Conservation (phyloP, 2,888 invertebrate species). For the Petrophora chlorosata region DNA sequence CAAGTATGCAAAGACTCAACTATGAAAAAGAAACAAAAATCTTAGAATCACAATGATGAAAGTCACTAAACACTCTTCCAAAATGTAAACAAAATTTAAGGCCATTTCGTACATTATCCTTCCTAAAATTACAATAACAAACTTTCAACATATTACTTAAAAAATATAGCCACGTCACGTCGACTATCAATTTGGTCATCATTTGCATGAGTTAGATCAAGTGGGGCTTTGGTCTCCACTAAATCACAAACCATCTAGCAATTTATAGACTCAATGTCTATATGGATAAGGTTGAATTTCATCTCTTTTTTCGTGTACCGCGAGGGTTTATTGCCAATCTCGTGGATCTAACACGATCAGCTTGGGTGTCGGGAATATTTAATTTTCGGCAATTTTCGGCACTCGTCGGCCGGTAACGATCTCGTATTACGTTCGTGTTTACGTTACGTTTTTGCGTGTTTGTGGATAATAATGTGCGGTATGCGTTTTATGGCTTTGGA, state of each 20-base stretch:
- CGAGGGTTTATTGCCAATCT: constrained; percentile 76
- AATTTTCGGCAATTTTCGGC: constrained; percentile 69
- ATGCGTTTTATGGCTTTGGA: too few relatives aligned
- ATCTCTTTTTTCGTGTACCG: constrained; percentile 32
- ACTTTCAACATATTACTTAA: constrained; percentile 3
- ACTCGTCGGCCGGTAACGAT: constrained; percentile 50
- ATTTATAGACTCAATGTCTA: neutral
- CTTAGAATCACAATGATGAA: too few relatives aligned
- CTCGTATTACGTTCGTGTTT: constrained; percentile 42
- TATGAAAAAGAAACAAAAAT: too few relatives aligned
- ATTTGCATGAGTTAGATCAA: constrained; percentile 58
- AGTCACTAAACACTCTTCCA: too few relatives aligned
- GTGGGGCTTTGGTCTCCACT: constrained; percentile 35
- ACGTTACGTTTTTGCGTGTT: constrained; percentile 20
- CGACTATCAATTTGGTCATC: constrained; percentile 59
- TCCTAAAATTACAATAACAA: neutral
- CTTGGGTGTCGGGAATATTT: constrained; percentile 68
- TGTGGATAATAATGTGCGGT: constrained; percentile 15
- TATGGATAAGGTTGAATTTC: constrained; percentile 14
- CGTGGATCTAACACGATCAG: constrained; percentile 78
- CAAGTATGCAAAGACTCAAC: too few relatives aligned
- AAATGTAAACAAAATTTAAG: too few relatives aligned
- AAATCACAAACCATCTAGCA: constrained; percentile 14
- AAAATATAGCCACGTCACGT: constrained; percentile 27
- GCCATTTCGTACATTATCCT: too few relatives aligned